A percentile compares a stretch with the other conserved stretches of the same genome.
Conservation (phyloP, 2,888 invertebrate species). For the Anarsia innoxiella region DNA sequence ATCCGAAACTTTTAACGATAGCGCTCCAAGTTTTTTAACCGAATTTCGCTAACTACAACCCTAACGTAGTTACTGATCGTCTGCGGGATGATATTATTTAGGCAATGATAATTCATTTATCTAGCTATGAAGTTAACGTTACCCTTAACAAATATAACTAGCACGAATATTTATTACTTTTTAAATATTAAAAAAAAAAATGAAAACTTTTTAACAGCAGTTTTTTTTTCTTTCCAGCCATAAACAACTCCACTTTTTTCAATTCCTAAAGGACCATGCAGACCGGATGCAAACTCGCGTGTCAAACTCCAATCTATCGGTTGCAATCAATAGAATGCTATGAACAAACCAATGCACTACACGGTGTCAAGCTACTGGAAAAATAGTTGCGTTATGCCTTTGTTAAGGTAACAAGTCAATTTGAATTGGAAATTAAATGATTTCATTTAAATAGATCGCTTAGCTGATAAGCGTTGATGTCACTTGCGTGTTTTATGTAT, state of each 20-base stretch:
- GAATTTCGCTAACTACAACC: conserved; percentile 55
- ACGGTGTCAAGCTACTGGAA: conserved; percentile 34
- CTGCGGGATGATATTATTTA: conserved; percentile 28
- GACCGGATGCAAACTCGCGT: conserved; percentile 38
- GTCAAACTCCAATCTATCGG: conserved; percentile 23
- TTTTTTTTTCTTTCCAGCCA: too few species aligned
- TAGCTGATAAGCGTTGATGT: too few species aligned
- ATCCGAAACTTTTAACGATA: conserved; percentile 71
- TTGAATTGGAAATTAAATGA: too few species aligned
- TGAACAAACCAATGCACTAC: conserved; percentile 68
- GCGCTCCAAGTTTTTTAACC: conserved; percentile 68
- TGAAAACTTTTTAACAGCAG: too few species aligned
- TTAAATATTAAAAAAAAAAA: too few species aligned
- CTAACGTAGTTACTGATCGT: conserved; percentile 52
- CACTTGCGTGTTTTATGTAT: too few species aligned
- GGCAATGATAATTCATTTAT: background rate
- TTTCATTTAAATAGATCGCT: too few species aligned
- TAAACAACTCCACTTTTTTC: background rate
- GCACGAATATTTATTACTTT: too few species aligned
- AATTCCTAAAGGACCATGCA: conserved; percentile 19
- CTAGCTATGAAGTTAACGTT: too few species aligned
- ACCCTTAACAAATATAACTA: too few species aligned
- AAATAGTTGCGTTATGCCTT: conserved; percentile 30
- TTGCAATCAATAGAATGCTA: conserved; percentile 60
- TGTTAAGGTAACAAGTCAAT: background rate